These are phyloP conservation scores for Phyllotreta striolata DNA, from an alignment of 2,888 invertebrate genomes.

Conservation along the genomic window DNA sequence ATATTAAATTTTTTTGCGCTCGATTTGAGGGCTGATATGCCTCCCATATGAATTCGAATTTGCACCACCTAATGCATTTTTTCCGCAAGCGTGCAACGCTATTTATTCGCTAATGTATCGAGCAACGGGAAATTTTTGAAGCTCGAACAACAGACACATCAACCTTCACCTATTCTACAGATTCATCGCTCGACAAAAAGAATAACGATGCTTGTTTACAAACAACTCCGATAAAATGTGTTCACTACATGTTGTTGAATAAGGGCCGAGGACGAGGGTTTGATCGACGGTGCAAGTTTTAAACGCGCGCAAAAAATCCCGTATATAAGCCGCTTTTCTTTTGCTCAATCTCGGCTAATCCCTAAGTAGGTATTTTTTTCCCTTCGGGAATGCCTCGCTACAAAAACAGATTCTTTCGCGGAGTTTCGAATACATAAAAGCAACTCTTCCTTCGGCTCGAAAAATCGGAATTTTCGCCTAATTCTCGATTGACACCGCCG, in stretches of 20 bases:
- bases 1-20: neutral
- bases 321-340: constrained; percentile 7
- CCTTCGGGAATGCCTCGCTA: neutral
- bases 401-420: constrained; percentile 12
- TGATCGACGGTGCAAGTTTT: no score
- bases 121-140: no score
- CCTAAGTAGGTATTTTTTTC: constrained; percentile 12
- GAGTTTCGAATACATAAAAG: constrained; percentile 3
- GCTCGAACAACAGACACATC: no score
- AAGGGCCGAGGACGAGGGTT: no score
- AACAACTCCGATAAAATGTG: no score
- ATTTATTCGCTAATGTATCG: no score
- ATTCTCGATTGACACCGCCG: neutral
- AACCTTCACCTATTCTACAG: no score
- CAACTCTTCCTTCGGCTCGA: neutral
- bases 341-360: constrained; percentile 7
- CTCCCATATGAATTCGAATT: neutral
- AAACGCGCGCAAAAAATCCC: constrained; percentile 1
- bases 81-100: no score
- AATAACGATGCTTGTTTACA: no score
- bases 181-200: no score
- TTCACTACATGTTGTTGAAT: no score
- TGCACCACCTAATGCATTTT: neutral
- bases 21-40: neutral
- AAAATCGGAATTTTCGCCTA: constrained; percentile 5